Evolutionary conservation across 2,113 vertebrate species (phyloP).

Genomic region (Salvelinus sp.): DNA sequence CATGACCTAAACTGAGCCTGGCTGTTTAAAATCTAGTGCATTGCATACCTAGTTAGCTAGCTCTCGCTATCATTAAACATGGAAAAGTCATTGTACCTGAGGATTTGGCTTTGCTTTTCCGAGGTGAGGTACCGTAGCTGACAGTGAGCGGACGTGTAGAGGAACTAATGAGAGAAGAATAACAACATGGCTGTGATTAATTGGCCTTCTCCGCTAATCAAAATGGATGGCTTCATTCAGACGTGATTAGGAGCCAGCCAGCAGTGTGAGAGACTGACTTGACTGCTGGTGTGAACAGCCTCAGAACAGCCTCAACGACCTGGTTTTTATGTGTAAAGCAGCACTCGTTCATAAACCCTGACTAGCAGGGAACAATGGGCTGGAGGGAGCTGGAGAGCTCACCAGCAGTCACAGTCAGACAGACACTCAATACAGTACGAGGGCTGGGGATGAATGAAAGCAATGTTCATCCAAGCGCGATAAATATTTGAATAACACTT

Average conservation of each 20-base stretch:
- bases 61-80: conserved; percentile 65
- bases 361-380: neutral
- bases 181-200: conserved; percentile 2
- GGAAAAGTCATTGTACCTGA: conserved; percentile 56
- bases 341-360: neutral
- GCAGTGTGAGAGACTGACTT: neutral
- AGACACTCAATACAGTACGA: too few relatives aligned
- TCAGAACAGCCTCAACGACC: neutral
- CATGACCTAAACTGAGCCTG: conserved; percentile 28
- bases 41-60: conserved; percentile 47
- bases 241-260: neutral
- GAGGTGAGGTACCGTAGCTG: conserved; percentile 19
- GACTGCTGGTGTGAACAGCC: neutral
- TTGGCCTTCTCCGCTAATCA: neutral
- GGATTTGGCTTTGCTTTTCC: conserved; percentile 43
- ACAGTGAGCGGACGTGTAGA: neutral
- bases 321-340: neutral
- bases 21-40: conserved; percentile 33
- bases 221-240: conserved; percentile 7
- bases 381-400: too few relatives aligned
- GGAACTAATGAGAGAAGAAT: neutral
- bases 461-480: too few relatives aligned
- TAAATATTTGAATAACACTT: too few relatives aligned
- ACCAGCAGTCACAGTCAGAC: too few relatives aligned
- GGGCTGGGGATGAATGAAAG: too few relatives aligned